Conservation (phyloP, 2,888 invertebrate species). For the Pheosia gnoma region DNA sequence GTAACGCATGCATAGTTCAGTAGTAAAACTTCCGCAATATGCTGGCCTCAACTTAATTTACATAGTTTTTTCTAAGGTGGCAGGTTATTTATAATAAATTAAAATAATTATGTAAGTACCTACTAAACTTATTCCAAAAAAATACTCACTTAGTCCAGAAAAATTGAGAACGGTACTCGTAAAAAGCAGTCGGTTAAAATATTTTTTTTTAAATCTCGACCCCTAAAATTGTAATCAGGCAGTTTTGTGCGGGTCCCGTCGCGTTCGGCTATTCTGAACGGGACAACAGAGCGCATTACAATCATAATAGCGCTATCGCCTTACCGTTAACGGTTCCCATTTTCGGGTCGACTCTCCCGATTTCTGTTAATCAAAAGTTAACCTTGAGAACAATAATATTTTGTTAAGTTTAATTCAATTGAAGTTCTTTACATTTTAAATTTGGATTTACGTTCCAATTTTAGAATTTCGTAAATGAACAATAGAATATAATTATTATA, state of each 20-base stretch:
- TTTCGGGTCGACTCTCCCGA: slow-evolving; percentile 41
- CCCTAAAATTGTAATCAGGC: slow-evolving; percentile 60
- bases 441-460: background rate
- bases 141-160: no score
- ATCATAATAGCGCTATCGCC: slow-evolving; percentile 78
- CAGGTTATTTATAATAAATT: no score
- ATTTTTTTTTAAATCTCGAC: slow-evolving; percentile 38
- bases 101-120: no score
- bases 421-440: background rate
- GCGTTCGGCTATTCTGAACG: slow-evolving; percentile 54
- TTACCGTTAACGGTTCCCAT: slow-evolving; percentile 77
- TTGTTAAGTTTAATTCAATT: no score
- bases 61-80: background rate
- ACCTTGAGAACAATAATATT: background rate
- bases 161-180: background rate
- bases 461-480: background rate
- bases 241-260: slow-evolving; percentile 58
- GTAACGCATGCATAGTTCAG: slow-evolving; percentile 55
- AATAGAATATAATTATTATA: no score
- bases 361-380: slow-evolving; percentile 5
- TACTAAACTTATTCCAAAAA: no score
- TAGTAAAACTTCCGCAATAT: slow-evolving; percentile 36
- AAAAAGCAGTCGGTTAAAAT: background rate
- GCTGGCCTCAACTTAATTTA: background rate
- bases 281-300: slow-evolving; percentile 78